Evolutionary conservation across 2,888 invertebrate genomes (phyloP).

Genomic region (Micropterix aruncella): DNA sequence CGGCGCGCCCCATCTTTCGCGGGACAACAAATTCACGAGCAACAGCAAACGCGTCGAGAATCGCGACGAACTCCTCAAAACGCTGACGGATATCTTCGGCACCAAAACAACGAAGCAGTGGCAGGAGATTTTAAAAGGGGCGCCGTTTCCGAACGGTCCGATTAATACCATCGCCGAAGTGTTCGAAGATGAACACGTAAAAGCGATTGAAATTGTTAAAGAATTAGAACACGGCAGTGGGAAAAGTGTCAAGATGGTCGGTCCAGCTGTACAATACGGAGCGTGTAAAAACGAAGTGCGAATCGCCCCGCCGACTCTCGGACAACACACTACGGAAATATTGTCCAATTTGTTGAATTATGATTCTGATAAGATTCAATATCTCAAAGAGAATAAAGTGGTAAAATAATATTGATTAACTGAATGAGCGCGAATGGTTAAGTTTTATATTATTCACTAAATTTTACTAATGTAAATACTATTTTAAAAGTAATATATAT

Average conservation of each 20-base stretch:
- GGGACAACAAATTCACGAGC: slow-evolving; percentile 48
- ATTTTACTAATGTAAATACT: not conserved
- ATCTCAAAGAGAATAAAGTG: slow-evolving; percentile 31
- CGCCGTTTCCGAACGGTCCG: slow-evolving; percentile 78
- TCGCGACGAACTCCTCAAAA: slow-evolving; percentile 49
- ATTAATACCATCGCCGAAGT: slow-evolving; percentile 77
- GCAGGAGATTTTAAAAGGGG: slow-evolving; percentile 53
- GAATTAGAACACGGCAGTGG: slow-evolving; percentile 53
- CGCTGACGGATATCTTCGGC: slow-evolving; percentile 42
- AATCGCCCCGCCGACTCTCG: slow-evolving; percentile 68
- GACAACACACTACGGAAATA: slow-evolving; percentile 76
- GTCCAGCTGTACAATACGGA: slow-evolving; percentile 76
- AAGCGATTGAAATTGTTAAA: slow-evolving; percentile 55
- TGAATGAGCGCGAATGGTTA: not conserved
- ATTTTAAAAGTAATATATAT: not conserved
- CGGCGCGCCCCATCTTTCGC: slow-evolving; percentile 40
- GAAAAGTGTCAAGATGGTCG: slow-evolving; percentile 63
- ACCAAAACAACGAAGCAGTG: slow-evolving; percentile 61
- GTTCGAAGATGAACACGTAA: slow-evolving; percentile 79
- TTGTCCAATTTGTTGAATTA: slow-evolving; percentile 53
- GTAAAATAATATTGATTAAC: slow-evolving; percentile 12
- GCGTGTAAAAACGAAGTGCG: slow-evolving; percentile 54
- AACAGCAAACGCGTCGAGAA: slow-evolving; percentile 67
- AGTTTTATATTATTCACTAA: not conserved
- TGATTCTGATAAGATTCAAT: slow-evolving; percentile 41